A percentile compares a stretch with the other conserved stretches of the same genome.
Conservation (phyloP, 1,140 invertebrate genomes). For the Procambarus clarkii region DNA sequence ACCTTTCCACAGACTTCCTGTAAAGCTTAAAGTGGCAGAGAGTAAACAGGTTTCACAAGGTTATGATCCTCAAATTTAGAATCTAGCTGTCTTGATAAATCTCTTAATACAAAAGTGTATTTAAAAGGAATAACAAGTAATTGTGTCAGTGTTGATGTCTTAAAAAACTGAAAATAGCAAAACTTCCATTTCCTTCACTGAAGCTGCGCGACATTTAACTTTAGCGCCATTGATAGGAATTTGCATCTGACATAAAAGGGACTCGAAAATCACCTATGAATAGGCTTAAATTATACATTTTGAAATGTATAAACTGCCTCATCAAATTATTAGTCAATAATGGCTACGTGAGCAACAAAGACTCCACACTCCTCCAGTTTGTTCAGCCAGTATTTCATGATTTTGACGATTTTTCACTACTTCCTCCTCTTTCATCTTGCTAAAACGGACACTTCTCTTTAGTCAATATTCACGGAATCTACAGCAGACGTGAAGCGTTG, state of each 20-base stretch:
- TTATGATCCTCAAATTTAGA: neutral
- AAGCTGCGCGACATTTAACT: too few relatives aligned
- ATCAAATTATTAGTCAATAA: neutral
- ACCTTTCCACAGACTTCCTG: slow-evolving; percentile 21
- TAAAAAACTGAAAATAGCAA: neutral
- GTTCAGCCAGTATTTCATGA: too few relatives aligned
- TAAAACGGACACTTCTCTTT: too few relatives aligned
- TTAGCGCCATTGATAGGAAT: too few relatives aligned
- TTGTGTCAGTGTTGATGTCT: neutral
- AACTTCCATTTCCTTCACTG: neutral
- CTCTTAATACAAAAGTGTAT: neutral
- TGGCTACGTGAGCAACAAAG: neutral
- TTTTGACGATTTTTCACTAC: too few relatives aligned
- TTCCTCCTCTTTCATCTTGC: too few relatives aligned
- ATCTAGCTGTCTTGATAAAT: neutral
- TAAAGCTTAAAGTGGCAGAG: neutral
- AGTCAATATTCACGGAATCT: too few relatives aligned
- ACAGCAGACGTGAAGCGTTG: too few relatives aligned
- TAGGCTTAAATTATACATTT: too few relatives aligned
- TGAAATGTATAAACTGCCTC: neutral
- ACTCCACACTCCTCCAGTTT: neutral
- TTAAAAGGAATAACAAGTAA: neutral
- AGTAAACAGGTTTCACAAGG: neutral
- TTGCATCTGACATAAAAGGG: too few relatives aligned
- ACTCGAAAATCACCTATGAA: too few relatives aligned